These are phyloP conservation scores for Micropterix aruncella DNA, from an alignment of 2,888 invertebrate species.

Conservation along the genomic window DNA sequence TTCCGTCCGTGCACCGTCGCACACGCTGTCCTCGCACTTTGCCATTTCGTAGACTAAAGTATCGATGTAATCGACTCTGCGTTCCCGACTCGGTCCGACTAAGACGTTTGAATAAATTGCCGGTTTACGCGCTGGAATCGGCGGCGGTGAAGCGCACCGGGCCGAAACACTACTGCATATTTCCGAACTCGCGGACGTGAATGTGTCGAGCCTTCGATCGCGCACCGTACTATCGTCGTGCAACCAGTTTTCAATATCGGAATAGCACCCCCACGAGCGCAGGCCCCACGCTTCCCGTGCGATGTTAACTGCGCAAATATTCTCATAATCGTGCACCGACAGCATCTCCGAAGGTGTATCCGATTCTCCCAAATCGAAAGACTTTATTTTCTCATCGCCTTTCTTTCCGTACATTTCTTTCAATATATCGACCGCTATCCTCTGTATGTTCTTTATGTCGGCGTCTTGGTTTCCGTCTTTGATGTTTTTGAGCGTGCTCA, in stretches of 20 bases:
- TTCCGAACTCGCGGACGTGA: constrained; percentile 43
- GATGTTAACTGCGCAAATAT: constrained; percentile 48
- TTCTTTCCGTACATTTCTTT: constrained; percentile 39
- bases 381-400: constrained; percentile 21
- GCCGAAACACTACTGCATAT: constrained; percentile 34
- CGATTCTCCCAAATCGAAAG: constrained; percentile 27
- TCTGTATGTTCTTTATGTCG: constrained; percentile 38
- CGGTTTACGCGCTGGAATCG: constrained; percentile 26
- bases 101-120: constrained; percentile 35
- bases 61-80: constrained; percentile 38
- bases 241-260: constrained; percentile 46
- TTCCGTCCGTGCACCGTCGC: constrained; percentile 11
- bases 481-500: constrained; percentile 37
- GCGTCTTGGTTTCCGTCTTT: constrained; percentile 40
- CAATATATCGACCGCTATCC: constrained; percentile 36
- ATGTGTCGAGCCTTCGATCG: constrained; percentile 40
- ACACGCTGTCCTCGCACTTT: constrained; percentile 23
- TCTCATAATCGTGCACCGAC: constrained; percentile 51
- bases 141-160: constrained; percentile 30
- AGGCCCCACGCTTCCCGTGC: constrained; percentile 50
- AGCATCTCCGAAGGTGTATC: constrained; percentile 42
- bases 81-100: constrained; percentile 28
- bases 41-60: constrained; percentile 32
- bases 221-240: constrained; percentile 47
- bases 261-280: constrained; percentile 49